Base-by-base conservation (phyloP, 2,888 invertebrate species). In the Athetis lepigone region DNA sequence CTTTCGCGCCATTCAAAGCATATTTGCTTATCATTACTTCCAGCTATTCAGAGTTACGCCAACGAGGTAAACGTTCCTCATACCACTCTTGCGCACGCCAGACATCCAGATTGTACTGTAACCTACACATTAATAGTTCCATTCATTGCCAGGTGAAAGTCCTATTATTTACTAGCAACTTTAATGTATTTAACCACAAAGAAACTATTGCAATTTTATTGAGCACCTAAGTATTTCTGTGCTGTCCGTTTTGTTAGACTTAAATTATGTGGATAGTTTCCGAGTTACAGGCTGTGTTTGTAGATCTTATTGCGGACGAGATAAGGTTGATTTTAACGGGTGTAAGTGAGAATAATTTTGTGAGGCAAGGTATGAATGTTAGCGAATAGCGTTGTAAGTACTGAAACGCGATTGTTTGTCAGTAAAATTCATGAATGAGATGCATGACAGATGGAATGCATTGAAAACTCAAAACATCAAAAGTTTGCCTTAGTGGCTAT, bases 151-250 rank as follows among this genome's bases (percentile, higher is more conserved):
- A 54, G 49, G 71, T 46, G 79, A 80, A 80, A 79, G 79, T 79
- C 77, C 67, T 77, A 82, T 82, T 81, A 82, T 79, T 78, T 80
- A 70, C 66, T 59, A 70, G 76, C 66, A 80, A 76, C 70, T 59
- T 71, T 75, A 82, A 81, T 83, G 71, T 73, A 81, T 79, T 75
- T 77, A 80, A 75, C 73, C 69, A 80, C 82, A 83, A 84, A 79
- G 82, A 82, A 84, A 84, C 82, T 74, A 72, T 81, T 80, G 81
- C 80, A 77, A 84, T 82, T 81, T 78, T 80, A 76, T 76, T 68
- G 75, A 75, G 71, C 64, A 47, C 58, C 67, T 36, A 72, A 69
- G 75, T 73, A 84, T 86, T 83, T 65, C 70, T 27, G 40, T 55
- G 73, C 65, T 71, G 73, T 77, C 57, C 47, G 64, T 71, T 80